Evolutionary conservation across 2,797 vertebrate species (phyloP).

Genomic region (Anomalospiza imberbis): DNA sequence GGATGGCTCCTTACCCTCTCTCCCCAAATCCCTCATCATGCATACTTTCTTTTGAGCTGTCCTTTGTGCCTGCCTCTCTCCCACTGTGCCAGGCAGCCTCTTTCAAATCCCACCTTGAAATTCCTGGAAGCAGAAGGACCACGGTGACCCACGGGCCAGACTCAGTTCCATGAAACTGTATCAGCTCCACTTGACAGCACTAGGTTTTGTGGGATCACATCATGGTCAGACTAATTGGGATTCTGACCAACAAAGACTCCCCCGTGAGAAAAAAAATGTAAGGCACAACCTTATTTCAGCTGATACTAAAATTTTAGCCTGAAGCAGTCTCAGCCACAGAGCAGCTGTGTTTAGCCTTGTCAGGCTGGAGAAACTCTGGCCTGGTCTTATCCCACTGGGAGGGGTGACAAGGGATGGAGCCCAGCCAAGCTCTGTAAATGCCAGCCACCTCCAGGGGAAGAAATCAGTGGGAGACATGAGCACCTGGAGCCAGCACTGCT

Average conservation of each 20-base stretch:
- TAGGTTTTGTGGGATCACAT: background rate
- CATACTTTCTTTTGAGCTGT: background rate
- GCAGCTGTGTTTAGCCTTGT: constrained; percentile 28
- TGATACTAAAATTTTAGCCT: background rate
- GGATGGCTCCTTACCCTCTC: background rate
- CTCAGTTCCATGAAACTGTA: background rate
- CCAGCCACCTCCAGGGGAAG: background rate
- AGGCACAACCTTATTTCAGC: background rate
- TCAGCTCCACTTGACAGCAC: background rate
- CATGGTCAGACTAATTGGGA: background rate
- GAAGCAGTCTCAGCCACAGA: constrained; percentile 33
- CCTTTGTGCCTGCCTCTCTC: background rate
- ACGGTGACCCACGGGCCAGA: rapidly evolving
- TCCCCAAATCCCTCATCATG: background rate
- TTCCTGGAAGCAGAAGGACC: background rate
- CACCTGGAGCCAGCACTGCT: background rate
- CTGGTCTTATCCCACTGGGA: background rate
- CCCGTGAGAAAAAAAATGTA: background rate
- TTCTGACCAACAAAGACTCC: constrained; percentile 12
- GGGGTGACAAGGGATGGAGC: background rate
- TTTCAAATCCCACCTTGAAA: background rate
- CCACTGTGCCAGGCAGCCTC: background rate
- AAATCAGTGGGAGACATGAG: background rate
- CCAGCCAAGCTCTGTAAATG: background rate
- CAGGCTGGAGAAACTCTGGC: background rate